Base-by-base conservation (phyloP, 2,113 vertebrate genomes). In the Psilopogon haemacephalus region DNA sequence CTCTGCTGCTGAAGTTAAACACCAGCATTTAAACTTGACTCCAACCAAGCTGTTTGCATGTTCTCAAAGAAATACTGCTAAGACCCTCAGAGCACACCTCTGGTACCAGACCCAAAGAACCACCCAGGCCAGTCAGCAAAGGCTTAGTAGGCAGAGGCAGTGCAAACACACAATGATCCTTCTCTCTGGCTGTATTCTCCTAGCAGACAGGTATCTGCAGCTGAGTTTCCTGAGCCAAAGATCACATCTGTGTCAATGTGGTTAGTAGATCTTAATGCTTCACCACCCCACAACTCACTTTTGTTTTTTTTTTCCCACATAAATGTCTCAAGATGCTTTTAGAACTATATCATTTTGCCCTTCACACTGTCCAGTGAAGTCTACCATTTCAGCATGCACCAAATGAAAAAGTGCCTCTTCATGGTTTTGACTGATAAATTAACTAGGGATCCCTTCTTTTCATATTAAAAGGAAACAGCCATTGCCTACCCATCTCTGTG, bases 281-380 rank as follows among this genome's bases (percentile, higher is more conserved):
- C 50, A 27, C 14, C 26, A 54, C 30, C 20, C 64, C 42, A 40
- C n/a, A n/a, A n/a, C n/a, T 40, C 38, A 40, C 58, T 52, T 55
- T 84, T 54, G 64, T 64, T 86, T 84, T 54, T 69, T 64, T 86
- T 72, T 32, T 18, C 35, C 5, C 1, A 20, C 32, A 88, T 80
- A 91, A 93, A 88, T 83, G 60, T 89, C 64, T 91, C 72, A 67
- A 93, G 59, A 89, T 76, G 72, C 68, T 89, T 89, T 95, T 73
- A 88, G 46, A 85, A 83, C 60, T 91, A 76, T 88, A 83, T 83
- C 85, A 86, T 90, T 86, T 93, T 89, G 64, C 42, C 79, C 79
- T 93, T 65, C 65, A 56, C 35, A 77, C 26, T 37, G 74, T 42
- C n/a, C 27, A 0, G 42, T 84, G 83, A 91, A 91, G 80, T 83